Conservation (phyloP, 2,797 vertebrate genomes). For the Notolepis coatsorum region DNA sequence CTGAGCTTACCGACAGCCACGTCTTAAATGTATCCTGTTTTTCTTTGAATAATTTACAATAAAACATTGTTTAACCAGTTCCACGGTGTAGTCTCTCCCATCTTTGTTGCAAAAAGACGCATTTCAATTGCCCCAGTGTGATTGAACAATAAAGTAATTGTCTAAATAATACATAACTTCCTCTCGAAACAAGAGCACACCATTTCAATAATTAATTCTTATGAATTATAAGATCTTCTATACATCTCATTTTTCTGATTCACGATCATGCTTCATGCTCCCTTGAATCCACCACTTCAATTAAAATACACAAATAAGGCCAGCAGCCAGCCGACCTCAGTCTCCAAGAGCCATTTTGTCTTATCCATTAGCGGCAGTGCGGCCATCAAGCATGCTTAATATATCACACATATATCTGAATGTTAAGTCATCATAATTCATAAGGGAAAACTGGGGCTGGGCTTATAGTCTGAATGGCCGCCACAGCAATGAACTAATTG, state of each 20-base stretch:
- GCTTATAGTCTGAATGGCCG: constrained; percentile 40
- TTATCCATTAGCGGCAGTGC: constrained; percentile 23
- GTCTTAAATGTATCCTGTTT: no score
- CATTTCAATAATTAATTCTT: no score
- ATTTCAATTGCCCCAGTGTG: no score
- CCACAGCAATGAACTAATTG: constrained; percentile 68
- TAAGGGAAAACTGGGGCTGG: constrained; percentile 47
- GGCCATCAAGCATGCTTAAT: constrained; percentile 40
- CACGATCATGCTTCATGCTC: constrained; percentile 31
- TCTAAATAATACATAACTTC: no score
- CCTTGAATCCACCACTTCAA: constrained; percentile 42
- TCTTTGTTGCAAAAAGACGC: no score
- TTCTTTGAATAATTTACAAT: no score
- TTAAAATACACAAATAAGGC: constrained; percentile 29
- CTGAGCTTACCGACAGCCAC: no score
- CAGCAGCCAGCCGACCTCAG: constrained; percentile 15
- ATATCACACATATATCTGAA: constrained; percentile 36
- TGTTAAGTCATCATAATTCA: constrained; percentile 43
- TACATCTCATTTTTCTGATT: constrained; percentile 10
- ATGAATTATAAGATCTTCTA: constrained; percentile 35
- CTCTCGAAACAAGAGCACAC: constrained; percentile 17
- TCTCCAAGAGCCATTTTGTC: constrained; percentile 47
- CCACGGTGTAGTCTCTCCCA: no score
- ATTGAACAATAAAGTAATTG: no score
- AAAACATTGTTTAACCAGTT: no score